These are phyloP conservation scores for Vulpes ferrilata DNA, from an alignment of 2,113 vertebrate species.

Conservation along the genomic window DNA sequence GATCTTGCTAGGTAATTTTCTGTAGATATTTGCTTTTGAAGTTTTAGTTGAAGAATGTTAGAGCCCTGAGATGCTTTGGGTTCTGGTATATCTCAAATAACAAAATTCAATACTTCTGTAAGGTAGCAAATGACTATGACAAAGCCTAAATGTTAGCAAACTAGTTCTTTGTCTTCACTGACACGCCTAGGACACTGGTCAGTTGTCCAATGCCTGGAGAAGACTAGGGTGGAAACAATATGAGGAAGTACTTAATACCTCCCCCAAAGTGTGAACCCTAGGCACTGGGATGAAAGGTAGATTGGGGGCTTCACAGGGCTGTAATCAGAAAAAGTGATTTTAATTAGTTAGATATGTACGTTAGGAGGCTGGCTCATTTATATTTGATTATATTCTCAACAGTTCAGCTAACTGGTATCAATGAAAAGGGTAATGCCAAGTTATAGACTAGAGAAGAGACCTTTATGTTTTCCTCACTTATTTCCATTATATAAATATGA, in stretches of 20 bases:
- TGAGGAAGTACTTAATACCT: neutral
- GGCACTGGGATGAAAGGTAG: neutral
- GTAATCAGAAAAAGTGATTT: neutral
- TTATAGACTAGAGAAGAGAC: neutral
- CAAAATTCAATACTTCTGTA: neutral
- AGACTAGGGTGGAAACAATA: neutral
- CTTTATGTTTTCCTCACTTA: neutral
- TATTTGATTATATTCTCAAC: neutral
- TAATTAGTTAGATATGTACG: neutral
- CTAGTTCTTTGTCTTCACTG: neutral
- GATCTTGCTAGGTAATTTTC: neutral
- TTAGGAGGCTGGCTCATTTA: conserved; percentile 10
- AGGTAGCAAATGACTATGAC: neutral
- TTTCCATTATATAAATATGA: neutral
- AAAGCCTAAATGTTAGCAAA: neutral
- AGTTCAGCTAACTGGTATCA: neutral
- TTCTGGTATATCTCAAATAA: neutral
- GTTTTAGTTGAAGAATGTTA: conserved; percentile 9
- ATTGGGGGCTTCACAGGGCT: neutral
- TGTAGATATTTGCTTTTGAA: conserved; percentile 11
- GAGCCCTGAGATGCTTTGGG: neutral
- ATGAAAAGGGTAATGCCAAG: neutral
- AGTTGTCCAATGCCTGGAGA: neutral
- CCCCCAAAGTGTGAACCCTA: neutral
- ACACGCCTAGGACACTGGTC: neutral